Evolutionary conservation across 2,797 vertebrate genomes (phyloP).

Genomic region (Aselliscus stoliczkanus): DNA sequence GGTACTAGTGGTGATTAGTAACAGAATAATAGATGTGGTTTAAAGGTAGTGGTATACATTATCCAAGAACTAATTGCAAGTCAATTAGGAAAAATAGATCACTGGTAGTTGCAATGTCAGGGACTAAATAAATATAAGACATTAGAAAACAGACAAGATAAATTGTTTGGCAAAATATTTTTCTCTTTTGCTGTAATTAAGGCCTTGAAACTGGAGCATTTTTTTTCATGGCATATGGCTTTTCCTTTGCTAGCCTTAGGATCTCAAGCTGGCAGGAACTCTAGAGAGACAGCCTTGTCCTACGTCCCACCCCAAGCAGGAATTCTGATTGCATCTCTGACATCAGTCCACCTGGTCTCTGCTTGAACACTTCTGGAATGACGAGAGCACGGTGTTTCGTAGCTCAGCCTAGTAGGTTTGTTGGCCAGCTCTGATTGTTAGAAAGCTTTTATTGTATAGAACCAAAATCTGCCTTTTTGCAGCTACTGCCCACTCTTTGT

Average conservation of each 20-base stretch:
- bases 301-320: not conserved
- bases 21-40: not conserved
- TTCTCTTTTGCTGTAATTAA: constrained; percentile 39
- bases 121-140: not conserved
- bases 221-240: not conserved
- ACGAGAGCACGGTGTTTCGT: not conserved
- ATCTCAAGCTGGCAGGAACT: not conserved
- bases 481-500: not conserved
- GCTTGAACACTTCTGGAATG: constrained; percentile 3
- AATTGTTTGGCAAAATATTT: constrained; percentile 9
- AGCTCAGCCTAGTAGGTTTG: not conserved
- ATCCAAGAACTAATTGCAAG: not conserved
- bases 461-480: constrained; percentile 15
- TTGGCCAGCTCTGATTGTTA: constrained; percentile 33
- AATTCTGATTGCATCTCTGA: not conserved
- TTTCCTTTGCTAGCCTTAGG: constrained; percentile 8
- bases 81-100: not conserved
- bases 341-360: not conserved
- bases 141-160: not conserved
- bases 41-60: not conserved
- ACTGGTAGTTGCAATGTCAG: not conserved
- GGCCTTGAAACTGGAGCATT: not conserved
- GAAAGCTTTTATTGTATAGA: constrained; percentile 27
- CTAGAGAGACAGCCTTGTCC: not conserved
- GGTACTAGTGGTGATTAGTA: not conserved